Conservation (phyloP, 2,797 vertebrate genomes). For the Aselliscus stoliczkanus region DNA sequence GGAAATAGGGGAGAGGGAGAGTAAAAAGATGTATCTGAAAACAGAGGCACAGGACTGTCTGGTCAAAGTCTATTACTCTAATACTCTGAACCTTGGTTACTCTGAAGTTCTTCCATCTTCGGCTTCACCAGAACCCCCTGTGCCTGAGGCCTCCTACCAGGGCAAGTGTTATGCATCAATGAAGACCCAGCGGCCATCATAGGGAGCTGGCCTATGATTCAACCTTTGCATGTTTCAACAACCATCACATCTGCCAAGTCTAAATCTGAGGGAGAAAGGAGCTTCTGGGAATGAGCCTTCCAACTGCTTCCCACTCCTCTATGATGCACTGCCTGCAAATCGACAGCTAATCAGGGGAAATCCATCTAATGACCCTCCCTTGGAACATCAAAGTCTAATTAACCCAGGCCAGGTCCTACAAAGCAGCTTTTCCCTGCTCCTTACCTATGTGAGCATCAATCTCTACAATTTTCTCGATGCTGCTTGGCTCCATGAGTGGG, state of each 20-base stretch:
- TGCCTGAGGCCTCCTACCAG: not conserved
- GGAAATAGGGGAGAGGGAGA: not conserved
- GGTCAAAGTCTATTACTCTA: not conserved
- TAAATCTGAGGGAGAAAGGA: constrained; percentile 66
- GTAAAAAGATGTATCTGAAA: not conserved
- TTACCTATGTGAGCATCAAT: constrained; percentile 97
- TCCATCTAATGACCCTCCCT: not conserved
- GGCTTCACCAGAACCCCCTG: not conserved
- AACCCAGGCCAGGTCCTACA: not conserved
- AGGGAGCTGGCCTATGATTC: constrained; percentile 30
- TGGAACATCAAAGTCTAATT: not conserved
- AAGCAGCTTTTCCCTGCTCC: not conserved
- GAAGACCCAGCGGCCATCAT: constrained; percentile 21
- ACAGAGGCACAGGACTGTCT: not conserved
- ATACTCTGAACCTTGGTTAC: not conserved
- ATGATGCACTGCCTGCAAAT: constrained; percentile 62
- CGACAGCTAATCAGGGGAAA: not conserved
- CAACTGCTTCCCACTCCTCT: constrained; percentile 57
- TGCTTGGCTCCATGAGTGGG: constrained; percentile 97
- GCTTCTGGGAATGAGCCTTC: constrained; percentile 40
- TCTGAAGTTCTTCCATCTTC: not conserved
- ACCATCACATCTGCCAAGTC: constrained; percentile 53
- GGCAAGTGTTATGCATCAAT: not conserved
- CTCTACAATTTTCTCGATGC: constrained; percentile 99
- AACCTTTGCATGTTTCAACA: constrained; percentile 48